Percentiles rank a stretch among this genome's conserved stretches.
These are phyloP conservation scores for Meganola albula DNA, from an alignment of 2,888 invertebrate species.

Conservation along the genomic window DNA sequence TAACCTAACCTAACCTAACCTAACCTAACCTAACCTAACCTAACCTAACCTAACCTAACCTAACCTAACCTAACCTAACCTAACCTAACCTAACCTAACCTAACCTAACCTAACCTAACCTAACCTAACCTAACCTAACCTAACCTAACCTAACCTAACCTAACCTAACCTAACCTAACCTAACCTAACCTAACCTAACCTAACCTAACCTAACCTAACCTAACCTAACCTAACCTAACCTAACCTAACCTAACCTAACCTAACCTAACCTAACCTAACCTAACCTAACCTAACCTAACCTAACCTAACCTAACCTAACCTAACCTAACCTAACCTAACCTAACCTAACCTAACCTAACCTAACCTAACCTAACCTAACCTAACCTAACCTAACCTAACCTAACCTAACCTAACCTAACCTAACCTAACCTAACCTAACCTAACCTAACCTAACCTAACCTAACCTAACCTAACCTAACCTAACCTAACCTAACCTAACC, in stretches of 20 bases:
- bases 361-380: no score
- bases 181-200: slow-evolving; percentile 14
- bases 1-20: slow-evolving; percentile 12
- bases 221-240: slow-evolving; percentile 15
- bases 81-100: slow-evolving; percentile 16
- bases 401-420: no score
- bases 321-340: background rate
- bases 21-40: slow-evolving; percentile 15
- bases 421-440: no score
- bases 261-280: slow-evolving; percentile 5
- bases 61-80: slow-evolving; percentile 15
- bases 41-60: slow-evolving; percentile 16
- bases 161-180: slow-evolving; percentile 15
- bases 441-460: no score
- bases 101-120: slow-evolving; percentile 18
- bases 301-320: background rate
- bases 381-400: no score
- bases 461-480: no score
- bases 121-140: slow-evolving; percentile 16
- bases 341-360: background rate
- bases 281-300: background rate
- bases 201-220: slow-evolving; percentile 15
- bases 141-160: slow-evolving; percentile 12
- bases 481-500: no score
- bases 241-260: slow-evolving; percentile 14